phyloP scores from a whole-genome alignment of 1,140 invertebrate genomes.

The Megalonaias nervosa region DNA sequence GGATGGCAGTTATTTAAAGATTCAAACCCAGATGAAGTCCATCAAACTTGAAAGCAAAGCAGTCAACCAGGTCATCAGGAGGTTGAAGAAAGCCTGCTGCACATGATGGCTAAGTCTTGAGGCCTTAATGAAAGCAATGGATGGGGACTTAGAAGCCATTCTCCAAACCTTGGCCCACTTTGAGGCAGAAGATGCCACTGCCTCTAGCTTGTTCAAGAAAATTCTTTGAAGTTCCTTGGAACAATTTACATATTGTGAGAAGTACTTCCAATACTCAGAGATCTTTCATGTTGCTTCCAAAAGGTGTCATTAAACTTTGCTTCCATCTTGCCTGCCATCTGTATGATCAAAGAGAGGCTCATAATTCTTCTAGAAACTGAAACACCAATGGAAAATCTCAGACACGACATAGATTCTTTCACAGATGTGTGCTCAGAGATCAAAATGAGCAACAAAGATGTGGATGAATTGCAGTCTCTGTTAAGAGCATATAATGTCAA shows the following conservation, averaged over 20 bases:
- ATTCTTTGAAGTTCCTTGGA: not conserved
- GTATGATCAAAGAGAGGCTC: conserved; percentile 10
- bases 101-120: conserved; percentile 37
- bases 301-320: conserved; percentile 6
- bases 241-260: conserved; percentile 6
- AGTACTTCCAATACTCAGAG: conserved; percentile 6
- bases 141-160: conserved; percentile 7
- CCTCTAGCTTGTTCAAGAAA: too few relatives aligned
- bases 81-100: conserved; percentile 28
- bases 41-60: not conserved
- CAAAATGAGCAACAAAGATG: conserved; percentile 14
- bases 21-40: conserved; percentile 5
- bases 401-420: conserved; percentile 13
- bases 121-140: conserved; percentile 14
- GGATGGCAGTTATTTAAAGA: conserved; percentile 22
- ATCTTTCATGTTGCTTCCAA: conserved; percentile 9
- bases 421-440: conserved; percentile 27
- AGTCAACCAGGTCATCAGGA: conserved; percentile 7
- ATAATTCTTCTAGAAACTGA: not conserved
- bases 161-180: conserved; percentile 6
- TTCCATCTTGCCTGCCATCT: conserved; percentile 9
- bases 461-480: conserved; percentile 14
- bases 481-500: conserved; percentile 16
- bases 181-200: not conserved
- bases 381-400: conserved; percentile 8